Base-by-base conservation (phyloP, 2,797 vertebrate genomes). In the Chromis chromis region DNA sequence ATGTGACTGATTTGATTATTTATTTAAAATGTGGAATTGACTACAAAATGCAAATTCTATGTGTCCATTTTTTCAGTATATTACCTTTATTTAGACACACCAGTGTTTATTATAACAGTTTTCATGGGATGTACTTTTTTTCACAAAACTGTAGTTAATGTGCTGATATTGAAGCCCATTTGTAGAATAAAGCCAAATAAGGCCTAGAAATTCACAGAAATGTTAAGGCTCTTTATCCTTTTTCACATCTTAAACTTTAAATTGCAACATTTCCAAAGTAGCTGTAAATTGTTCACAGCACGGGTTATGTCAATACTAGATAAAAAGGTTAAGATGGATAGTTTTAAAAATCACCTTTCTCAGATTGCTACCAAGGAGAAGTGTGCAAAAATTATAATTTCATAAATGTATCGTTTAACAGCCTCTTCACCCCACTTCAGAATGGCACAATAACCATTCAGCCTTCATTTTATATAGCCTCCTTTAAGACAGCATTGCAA, bases 401-500 rank as follows among this genome's bases (percentile, higher is more conserved):
- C 33, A 72, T 13, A 57, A 49, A 39, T 46, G 42, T 21, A 44
- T 22, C 25, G 17, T 69, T 65, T 62, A 60, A 75, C 60, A 62
- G 52, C 56, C 55, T 65, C 28, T 21, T 61, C 13, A 4, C 54
- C 57, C 55, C 21, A 39, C 36, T 65, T 65, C 31, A 52, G 19
- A 60, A 44, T 17, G 12, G 60, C 22, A 62, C 13, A 4, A 55
- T 65, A 25, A 46, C 44, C 31, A 59, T 70, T 61, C n/a, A n/a
- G n/a, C n/a, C n/a, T 73, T 65, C 48, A 50, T 12, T 48, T 76
- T 27, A 65, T 33, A 17, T 17, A 17, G 36, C 16, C 52, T 22
- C 39, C 42, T 68, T 79, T 50, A 65, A 75, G 64, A 76, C n/a
- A 25, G 7, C 13, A 65, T 66, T 70, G 54, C 48, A 65, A 52